Conservation (phyloP, 2,113 vertebrate species). For the Panthera leo region DNA sequence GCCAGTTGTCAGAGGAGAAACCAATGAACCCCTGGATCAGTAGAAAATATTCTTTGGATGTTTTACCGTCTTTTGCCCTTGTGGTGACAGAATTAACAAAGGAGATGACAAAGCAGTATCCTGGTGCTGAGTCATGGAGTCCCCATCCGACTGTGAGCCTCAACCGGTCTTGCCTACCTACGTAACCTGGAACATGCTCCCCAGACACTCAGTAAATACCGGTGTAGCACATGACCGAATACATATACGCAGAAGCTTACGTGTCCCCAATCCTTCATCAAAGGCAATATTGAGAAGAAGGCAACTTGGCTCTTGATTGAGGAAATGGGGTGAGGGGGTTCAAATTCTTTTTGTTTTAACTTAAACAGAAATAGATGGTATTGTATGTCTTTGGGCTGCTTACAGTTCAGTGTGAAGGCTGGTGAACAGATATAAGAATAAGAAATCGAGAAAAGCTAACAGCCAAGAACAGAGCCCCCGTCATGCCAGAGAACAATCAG, state of each 20-base stretch:
- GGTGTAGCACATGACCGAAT: background rate
- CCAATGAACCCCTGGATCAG: background rate
- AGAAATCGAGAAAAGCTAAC: background rate
- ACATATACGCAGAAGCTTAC: background rate
- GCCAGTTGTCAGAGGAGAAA: background rate
- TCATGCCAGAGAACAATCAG: background rate
- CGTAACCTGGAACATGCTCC: background rate
- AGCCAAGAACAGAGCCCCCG: background rate
- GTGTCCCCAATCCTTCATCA: background rate
- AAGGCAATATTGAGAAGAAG: background rate
- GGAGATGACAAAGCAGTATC: background rate
- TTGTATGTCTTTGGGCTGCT: slow-evolving; percentile 1
- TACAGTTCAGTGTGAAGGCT: slow-evolving; percentile 18
- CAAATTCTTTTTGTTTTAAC: background rate
- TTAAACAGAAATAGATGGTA: slow-evolving; percentile 63
- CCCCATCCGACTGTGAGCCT: rapidly evolving
- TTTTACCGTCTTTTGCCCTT: background rate
- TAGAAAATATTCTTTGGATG: background rate
- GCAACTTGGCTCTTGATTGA: background rate
- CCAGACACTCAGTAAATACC: background rate
- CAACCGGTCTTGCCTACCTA: background rate
- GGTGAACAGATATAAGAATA: slow-evolving; percentile 31
- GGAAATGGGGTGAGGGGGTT: background rate
- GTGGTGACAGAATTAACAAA: background rate
- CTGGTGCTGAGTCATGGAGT: background rate